phyloP scores from a whole-genome alignment of 2,888 invertebrate genomes.

The Drosophila lacicola region DNA sequence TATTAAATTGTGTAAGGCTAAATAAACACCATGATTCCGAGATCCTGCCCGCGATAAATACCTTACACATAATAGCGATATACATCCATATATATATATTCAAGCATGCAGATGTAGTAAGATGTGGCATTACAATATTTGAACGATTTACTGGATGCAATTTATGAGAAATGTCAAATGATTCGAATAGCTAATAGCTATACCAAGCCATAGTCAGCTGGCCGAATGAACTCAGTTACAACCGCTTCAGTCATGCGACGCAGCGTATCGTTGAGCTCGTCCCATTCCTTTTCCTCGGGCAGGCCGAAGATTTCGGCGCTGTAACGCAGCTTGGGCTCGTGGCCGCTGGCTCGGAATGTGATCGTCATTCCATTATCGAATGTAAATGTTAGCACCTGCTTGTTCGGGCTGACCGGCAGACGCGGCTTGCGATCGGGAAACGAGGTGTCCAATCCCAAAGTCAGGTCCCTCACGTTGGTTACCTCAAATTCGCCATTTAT shows the following conservation, averaged over 20 bases:
- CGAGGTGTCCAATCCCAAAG: conserved; percentile 91
- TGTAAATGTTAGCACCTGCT: conserved; percentile 97
- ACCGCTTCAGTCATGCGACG: conserved; percentile 92
- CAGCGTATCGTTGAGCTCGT: conserved; percentile 87
- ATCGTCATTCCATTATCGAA: conserved; percentile 94
- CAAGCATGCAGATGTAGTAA: too few species aligned
- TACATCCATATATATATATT: too few species aligned
- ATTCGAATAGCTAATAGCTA: background rate
- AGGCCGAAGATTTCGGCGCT: conserved; percentile 95
- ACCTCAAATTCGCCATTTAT: conserved; percentile 88
- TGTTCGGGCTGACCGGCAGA: conserved; percentile 88
- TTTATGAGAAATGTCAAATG: background rate
- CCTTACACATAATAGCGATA: too few species aligned
- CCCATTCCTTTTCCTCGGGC: conserved; percentile 89
- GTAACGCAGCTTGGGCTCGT: conserved; percentile 99
- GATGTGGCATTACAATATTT: background rate
- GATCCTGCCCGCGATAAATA: too few species aligned
- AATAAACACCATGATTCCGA: too few species aligned
- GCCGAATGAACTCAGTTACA: conserved; percentile 92
- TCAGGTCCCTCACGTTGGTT: conserved; percentile 92
- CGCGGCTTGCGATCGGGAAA: conserved; percentile 89
- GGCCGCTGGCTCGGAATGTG: conserved; percentile 97
- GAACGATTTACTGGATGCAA: background rate
- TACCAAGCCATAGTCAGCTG: conserved; percentile 85
- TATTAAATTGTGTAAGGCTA: too few species aligned